Evolutionary conservation across 2,888 invertebrate genomes (phyloP).

Genomic region (Amorpha juglandis): DNA sequence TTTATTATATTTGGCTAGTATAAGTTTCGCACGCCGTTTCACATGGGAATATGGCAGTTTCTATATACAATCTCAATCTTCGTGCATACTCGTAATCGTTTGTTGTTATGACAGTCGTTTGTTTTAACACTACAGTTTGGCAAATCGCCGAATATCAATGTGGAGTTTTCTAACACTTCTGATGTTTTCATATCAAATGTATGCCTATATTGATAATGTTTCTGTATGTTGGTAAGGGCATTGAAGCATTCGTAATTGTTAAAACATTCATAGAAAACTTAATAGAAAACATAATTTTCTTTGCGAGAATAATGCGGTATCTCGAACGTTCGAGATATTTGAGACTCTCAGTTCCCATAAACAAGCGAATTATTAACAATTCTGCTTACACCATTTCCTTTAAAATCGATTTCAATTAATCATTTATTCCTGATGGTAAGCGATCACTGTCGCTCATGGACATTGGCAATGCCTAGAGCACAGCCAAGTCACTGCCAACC

Average conservation of each 20-base stretch:
- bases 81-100: slow-evolving; percentile 31
- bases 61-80: neutral
- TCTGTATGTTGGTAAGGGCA: neutral
- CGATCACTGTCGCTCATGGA: too few species aligned
- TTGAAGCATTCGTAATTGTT: neutral
- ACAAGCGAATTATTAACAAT: too few species aligned
- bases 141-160: slow-evolving; percentile 62
- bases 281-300: too few species aligned
- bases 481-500: too few species aligned
- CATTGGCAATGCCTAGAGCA: too few species aligned
- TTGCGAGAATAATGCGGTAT: too few species aligned
- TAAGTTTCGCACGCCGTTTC: neutral
- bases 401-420: too few species aligned
- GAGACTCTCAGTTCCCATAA: too few species aligned
- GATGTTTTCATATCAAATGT: neutral
- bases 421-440: too few species aligned
- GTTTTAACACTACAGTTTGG: slow-evolving; percentile 53
- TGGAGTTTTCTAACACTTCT: slow-evolving; percentile 46
- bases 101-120: slow-evolving; percentile 36
- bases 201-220: neutral
- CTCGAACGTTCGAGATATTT: too few species aligned
- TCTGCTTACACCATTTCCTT: too few species aligned
- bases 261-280: neutral
- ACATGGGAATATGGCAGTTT: neutral
- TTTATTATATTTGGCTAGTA: neutral